Conservation (phyloP, 2,888 invertebrate species). For the Eueremaeus valkanovi region DNA sequence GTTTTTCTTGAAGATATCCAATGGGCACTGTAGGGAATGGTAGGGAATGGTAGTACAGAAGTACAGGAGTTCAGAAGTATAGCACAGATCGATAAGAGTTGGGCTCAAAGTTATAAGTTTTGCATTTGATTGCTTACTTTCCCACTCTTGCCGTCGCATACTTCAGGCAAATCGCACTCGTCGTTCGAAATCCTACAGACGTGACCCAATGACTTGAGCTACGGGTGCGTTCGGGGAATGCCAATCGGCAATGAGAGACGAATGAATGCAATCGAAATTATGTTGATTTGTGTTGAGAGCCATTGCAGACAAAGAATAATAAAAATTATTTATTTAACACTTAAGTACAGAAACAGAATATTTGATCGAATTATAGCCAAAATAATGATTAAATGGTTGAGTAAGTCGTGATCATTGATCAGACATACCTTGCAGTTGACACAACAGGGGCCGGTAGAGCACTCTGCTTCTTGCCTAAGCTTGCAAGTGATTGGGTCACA, state of each 20-base stretch:
- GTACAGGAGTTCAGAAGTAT: too few species aligned
- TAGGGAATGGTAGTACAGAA: too few species aligned
- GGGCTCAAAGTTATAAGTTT: not conserved
- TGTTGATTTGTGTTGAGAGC: not conserved
- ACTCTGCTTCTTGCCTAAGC: constrained; percentile 86
- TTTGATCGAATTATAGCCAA: not conserved
- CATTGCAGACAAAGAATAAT: not conserved
- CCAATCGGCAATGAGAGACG: too few species aligned
- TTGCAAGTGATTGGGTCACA: constrained; percentile 97
- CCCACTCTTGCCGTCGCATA: constrained; percentile 82
- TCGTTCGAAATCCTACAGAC: constrained; percentile 79
- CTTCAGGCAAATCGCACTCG: constrained; percentile 94
- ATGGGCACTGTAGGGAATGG: constrained; percentile 65
- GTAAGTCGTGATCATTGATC: not conserved
- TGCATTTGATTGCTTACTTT: constrained; percentile 50
- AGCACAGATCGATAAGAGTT: constrained; percentile 9
- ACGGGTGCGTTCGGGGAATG: not conserved
- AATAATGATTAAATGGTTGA: not conserved
- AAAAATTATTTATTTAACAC: not conserved
- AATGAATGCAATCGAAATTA: not conserved
- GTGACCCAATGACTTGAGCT: constrained; percentile 70
- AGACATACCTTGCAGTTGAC: constrained; percentile 68
- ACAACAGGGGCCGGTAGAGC: constrained; percentile 88
- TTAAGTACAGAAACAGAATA: not conserved
- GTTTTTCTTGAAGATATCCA: constrained; percentile 85